Conservation (phyloP, 2,888 invertebrate genomes). For the Yponomeuta evonymella region DNA sequence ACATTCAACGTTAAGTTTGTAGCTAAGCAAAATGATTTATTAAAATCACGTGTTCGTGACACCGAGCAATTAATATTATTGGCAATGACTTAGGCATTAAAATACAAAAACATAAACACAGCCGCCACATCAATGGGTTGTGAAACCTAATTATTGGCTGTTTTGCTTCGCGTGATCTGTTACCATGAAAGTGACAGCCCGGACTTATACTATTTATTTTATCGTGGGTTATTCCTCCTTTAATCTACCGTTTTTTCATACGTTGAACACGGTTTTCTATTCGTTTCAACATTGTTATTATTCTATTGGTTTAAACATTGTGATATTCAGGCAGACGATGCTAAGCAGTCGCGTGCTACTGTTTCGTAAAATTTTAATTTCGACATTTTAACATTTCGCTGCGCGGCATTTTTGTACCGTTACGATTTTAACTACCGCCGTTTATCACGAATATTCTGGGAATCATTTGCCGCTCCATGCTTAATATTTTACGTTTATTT, state of each 20-base stretch:
- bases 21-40: background rate
- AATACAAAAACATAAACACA: background rate
- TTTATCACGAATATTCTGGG: background rate
- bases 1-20: too few relatives aligned
- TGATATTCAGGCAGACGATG: background rate
- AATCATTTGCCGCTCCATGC: background rate
- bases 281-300: background rate
- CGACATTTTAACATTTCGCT: background rate
- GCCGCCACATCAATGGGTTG: background rate
- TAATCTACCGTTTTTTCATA: background rate
- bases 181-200: background rate
- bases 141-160: background rate
- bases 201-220: background rate
- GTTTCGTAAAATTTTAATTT: conserved; percentile 1
- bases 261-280: background rate
- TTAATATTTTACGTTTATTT: background rate
- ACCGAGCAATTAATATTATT: conserved; percentile 3
- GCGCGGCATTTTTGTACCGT: background rate
- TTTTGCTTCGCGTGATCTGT: conserved; percentile 6
- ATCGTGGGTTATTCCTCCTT: background rate
- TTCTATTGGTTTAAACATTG: background rate
- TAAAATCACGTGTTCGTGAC: background rate
- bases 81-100: background rate
- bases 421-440: background rate
- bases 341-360: background rate